These are phyloP conservation scores for Trissolcus japonicus DNA, from an alignment of 2,888 invertebrate species.

Conservation along the genomic window DNA sequence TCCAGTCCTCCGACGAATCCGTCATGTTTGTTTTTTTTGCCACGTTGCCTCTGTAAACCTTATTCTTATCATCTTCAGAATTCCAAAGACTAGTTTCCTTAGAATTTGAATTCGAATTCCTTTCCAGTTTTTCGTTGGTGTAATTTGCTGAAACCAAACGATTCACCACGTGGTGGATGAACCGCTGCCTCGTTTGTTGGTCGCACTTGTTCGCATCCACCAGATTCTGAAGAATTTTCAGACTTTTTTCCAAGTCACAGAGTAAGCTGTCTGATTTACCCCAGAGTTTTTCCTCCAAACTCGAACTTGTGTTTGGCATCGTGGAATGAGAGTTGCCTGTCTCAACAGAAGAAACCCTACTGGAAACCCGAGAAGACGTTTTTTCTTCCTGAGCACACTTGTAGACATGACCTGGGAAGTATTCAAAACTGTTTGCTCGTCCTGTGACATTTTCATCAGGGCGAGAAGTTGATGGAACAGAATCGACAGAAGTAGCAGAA, in stretches of 20 bases:
- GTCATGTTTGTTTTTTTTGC: slow-evolving; percentile 70
- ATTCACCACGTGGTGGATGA: slow-evolving; percentile 82
- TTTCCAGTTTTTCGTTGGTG: slow-evolving; percentile 77
- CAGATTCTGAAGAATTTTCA: slow-evolving; percentile 80
- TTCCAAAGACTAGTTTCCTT: slow-evolving; percentile 76
- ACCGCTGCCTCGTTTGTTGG: slow-evolving; percentile 79
- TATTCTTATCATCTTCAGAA: slow-evolving; percentile 72
- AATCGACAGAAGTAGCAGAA: slow-evolving; percentile 64
- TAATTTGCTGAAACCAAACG: slow-evolving; percentile 80
- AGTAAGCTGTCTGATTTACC: slow-evolving; percentile 76
- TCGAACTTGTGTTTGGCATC: slow-evolving; percentile 73
- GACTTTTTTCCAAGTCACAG: slow-evolving; percentile 81
- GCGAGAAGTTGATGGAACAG: slow-evolving; percentile 61
- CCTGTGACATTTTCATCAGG: slow-evolving; percentile 74
- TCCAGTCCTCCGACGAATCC: slow-evolving; percentile 72
- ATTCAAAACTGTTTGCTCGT: slow-evolving; percentile 84
- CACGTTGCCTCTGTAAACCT: slow-evolving; percentile 70
- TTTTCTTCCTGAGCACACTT: slow-evolving; percentile 76
- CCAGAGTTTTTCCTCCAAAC: slow-evolving; percentile 73
- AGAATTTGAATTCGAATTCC: slow-evolving; percentile 63
- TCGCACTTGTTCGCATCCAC: slow-evolving; percentile 80
- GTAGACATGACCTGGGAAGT: slow-evolving; percentile 79
- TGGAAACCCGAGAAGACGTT: slow-evolving; percentile 57
- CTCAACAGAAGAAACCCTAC: slow-evolving; percentile 69
- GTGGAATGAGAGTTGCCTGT: slow-evolving; percentile 72